Percentiles rank a stretch among this genome's conserved stretches.
phyloP scores from a whole-genome alignment of 2,113 vertebrate species.

The Ictalurus furcatus region DNA sequence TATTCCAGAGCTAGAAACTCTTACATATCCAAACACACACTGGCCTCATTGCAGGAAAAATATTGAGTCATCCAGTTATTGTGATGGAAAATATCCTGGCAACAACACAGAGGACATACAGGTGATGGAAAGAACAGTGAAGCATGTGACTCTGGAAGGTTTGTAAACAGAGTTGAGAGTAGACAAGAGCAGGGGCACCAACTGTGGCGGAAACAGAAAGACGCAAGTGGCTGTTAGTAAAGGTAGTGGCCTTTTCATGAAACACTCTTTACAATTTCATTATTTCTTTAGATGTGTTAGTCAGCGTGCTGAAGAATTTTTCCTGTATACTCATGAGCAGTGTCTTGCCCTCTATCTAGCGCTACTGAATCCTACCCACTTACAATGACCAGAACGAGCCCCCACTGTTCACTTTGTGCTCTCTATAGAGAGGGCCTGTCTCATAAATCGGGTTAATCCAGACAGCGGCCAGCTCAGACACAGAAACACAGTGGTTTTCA shows the following conservation, averaged over 20 bases:
- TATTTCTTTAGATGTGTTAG: neutral
- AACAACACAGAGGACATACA: conserved; percentile 58
- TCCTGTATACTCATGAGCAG: conserved; percentile 11
- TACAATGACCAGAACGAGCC: conserved; percentile 33
- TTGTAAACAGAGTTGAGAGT: conserved; percentile 61
- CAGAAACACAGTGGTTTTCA: neutral
- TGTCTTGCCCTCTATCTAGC: neutral
- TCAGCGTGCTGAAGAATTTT: conserved; percentile 25
- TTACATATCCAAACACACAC: neutral
- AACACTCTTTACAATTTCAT: conserved; percentile 2
- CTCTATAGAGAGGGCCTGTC: conserved; percentile 40
- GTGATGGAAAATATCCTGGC: conserved; percentile 64
- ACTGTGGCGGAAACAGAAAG: neutral
- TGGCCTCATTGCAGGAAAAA: neutral
- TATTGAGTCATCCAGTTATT: conserved; percentile 68
- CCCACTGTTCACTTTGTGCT: conserved; percentile 48
- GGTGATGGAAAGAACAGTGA: conserved; percentile 51
- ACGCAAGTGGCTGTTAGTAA: conserved; percentile 1
- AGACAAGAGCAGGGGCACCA: neutral
- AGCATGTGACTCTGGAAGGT: conserved; percentile 63
- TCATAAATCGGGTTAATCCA: conserved; percentile 55
- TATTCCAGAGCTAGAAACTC: neutral
- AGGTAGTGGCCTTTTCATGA: neutral
- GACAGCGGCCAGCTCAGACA: conserved; percentile 16
- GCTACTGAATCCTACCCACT: neutral